phyloP scores from a whole-genome alignment of 37 sponge, comb jelly and placozoan species.

The Tethya wilhelma region DNA sequence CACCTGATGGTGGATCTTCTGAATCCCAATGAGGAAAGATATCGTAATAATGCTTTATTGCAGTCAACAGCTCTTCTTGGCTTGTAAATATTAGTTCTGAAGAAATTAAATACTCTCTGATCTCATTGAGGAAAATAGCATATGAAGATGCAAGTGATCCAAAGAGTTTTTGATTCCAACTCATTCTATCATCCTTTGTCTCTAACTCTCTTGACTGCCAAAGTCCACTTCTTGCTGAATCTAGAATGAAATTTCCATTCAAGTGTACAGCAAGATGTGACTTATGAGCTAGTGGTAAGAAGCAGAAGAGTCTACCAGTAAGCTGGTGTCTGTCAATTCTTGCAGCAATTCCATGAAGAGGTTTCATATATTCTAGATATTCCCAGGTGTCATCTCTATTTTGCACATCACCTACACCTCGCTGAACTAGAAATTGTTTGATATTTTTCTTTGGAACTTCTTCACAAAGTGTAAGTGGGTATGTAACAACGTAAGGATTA shows the following conservation, averaged over 20 bases:
- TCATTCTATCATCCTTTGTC: constrained; percentile 16
- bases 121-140: constrained; percentile 35
- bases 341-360: constrained; percentile 76
- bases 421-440: constrained; percentile 66
- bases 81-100: not conserved
- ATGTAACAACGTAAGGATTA: constrained; percentile 3
- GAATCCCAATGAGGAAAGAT: too few species aligned
- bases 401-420: constrained; percentile 59
- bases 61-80: too few species aligned
- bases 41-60: constrained; percentile 28
- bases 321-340: constrained; percentile 14
- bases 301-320: constrained; percentile 64
- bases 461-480: constrained; percentile 25
- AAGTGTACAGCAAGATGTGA: constrained; percentile 71
- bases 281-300: constrained; percentile 68
- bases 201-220: constrained; percentile 46
- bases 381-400: constrained; percentile 21
- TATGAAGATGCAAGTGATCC: constrained; percentile 66
- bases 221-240: constrained; percentile 61
- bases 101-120: not conserved
- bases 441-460: not conserved
- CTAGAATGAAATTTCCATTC: constrained; percentile 76
- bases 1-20: too few species aligned
- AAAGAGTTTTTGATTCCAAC: constrained; percentile 75
- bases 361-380: constrained; percentile 20